Evolutionary conservation across 2,888 invertebrate species (phyloP).

Genomic region (Diaphora mendica): DNA sequence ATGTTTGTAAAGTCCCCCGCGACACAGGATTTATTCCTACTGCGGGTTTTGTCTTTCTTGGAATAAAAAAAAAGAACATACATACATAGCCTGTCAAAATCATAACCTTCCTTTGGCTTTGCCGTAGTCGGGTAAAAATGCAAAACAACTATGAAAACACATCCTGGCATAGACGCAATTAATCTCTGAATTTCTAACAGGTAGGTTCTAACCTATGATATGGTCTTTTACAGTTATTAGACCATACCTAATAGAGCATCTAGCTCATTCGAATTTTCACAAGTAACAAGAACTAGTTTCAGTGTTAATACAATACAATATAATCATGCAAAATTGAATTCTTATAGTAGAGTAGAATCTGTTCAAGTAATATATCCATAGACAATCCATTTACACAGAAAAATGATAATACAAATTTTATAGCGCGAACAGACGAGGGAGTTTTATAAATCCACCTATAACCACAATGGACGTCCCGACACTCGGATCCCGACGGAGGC

Average conservation of each 20-base stretch:
- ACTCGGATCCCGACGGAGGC: constrained; percentile 64
- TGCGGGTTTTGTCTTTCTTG: too few species aligned
- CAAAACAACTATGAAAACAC: too few species aligned
- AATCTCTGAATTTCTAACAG: neutral
- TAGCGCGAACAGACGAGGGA: constrained; percentile 36
- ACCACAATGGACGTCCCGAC: constrained; percentile 43
- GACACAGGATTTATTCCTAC: too few species aligned
- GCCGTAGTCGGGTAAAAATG: too few species aligned
- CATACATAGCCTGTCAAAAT: too few species aligned
- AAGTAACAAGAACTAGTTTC: neutral
- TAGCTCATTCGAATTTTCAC: neutral
- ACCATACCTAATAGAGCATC: neutral
- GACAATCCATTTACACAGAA: constrained; percentile 33
- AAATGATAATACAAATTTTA: constrained; percentile 35
- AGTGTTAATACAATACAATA: neutral
- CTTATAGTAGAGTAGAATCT: neutral
- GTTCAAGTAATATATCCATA: constrained; percentile 1
- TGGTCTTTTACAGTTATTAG: neutral
- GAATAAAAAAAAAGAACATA: too few species aligned
- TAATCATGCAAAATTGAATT: neutral
- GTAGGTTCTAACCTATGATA: neutral
- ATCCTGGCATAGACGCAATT: neutral
- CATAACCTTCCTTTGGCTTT: too few species aligned
- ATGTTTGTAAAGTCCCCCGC: too few species aligned
- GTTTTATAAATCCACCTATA: constrained; percentile 64